phyloP scores from a whole-genome alignment of 2,888 invertebrate species.

The Ormyrus pomaceus region DNA sequence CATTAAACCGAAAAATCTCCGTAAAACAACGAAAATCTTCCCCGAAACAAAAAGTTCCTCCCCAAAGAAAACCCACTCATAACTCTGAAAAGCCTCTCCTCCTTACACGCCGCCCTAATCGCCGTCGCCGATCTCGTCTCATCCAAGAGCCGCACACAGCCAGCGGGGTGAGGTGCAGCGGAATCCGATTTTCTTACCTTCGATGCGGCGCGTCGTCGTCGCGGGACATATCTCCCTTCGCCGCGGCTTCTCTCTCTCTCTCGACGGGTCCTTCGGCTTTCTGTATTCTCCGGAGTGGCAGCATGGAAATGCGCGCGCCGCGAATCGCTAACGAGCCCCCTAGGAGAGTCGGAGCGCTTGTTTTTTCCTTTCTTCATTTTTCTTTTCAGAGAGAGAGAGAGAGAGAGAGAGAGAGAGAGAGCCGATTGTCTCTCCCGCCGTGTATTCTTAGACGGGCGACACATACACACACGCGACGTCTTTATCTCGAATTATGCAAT shows the following conservation, averaged over 20 bases:
- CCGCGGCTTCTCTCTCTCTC: background rate
- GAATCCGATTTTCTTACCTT: conserved; percentile 43
- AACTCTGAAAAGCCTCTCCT: too few relatives aligned
- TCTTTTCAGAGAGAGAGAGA: too few relatives aligned
- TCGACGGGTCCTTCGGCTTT: conserved; percentile 17
- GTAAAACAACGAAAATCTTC: too few relatives aligned
- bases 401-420: background rate
- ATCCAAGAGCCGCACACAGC: background rate
- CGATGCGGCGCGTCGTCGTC: background rate
- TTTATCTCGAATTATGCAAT: conserved; percentile 42
- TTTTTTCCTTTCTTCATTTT: background rate
- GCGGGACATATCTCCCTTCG: conserved; percentile 27
- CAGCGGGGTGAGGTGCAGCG: conserved; percentile 7
- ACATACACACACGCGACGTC: background rate
- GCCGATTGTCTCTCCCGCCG: conserved; percentile 25
- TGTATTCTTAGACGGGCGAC: background rate
- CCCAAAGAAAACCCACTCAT: too few relatives aligned
- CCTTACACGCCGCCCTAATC: background rate
- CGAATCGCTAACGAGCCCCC: conserved; percentile 43
- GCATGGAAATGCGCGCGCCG: conserved; percentile 37
- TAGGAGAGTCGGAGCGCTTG: conserved; percentile 11
- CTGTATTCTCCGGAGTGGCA: conserved; percentile 31
- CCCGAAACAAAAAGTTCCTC: too few relatives aligned
- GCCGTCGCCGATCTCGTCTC: background rate
- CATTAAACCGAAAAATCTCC: too few relatives aligned